These are phyloP conservation scores for Lepilemur septentrionalis DNA, from an alignment of 2,797 vertebrate species.

Conservation along the genomic window DNA sequence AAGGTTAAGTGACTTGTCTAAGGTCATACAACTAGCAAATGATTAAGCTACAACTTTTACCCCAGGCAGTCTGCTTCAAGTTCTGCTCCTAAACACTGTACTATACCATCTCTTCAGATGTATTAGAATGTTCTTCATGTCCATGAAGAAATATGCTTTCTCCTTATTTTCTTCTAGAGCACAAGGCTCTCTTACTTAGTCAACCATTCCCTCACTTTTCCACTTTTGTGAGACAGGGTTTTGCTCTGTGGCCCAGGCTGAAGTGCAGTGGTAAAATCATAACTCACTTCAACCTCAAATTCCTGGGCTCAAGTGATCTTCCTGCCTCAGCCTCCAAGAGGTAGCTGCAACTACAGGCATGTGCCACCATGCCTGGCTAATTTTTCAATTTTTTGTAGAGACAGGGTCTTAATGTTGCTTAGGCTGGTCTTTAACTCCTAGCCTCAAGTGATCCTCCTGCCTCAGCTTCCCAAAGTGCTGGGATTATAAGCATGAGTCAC, in stretches of 20 bases:
- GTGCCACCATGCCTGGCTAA: too few relatives aligned
- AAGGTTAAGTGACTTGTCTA: background rate
- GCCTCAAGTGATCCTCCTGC: too few relatives aligned
- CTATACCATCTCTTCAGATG: background rate
- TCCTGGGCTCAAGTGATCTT: background rate
- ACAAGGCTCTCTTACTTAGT: background rate
- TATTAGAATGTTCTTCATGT: background rate
- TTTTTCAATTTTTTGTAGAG: too few relatives aligned
- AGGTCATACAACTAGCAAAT: background rate
- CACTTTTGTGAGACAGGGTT: background rate
- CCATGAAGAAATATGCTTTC: background rate
- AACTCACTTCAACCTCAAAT: background rate
- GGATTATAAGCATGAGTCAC: too few relatives aligned
- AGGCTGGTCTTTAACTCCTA: too few relatives aligned
- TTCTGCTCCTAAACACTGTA: background rate
- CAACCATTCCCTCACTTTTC: background rate
- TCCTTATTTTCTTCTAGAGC: background rate
- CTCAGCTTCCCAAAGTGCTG: too few relatives aligned
- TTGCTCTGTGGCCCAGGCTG: too few relatives aligned
- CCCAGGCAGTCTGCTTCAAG: background rate
- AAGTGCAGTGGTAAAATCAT: background rate
- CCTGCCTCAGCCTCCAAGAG: background rate
- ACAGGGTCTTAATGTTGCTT: too few relatives aligned
- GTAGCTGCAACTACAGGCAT: too few relatives aligned
- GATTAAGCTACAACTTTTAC: background rate